phyloP scores from a whole-genome alignment of 2,113 vertebrate genomes.

The Nanger granti region DNA sequence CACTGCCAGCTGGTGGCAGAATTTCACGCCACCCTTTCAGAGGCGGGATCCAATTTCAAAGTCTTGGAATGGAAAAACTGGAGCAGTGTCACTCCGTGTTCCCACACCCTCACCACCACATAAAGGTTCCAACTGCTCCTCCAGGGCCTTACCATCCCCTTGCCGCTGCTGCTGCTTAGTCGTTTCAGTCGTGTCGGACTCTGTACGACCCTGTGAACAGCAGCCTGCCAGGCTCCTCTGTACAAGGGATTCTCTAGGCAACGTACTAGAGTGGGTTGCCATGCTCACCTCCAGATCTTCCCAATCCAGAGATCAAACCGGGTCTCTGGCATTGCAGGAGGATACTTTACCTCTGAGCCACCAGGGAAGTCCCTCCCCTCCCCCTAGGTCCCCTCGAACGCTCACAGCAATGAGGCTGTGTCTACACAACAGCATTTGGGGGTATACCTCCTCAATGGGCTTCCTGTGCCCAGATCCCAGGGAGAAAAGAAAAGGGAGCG shows the following conservation, averaged over 20 bases:
- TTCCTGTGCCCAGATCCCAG: not conserved
- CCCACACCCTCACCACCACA: not conserved
- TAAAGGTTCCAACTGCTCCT: not conserved
- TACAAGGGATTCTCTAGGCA: not conserved
- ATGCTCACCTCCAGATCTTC: not conserved
- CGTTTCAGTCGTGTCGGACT: not conserved
- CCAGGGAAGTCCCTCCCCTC: not conserved
- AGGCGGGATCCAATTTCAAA: not conserved
- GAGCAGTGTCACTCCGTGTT: rapidly evolving
- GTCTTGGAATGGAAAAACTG: too few species aligned
- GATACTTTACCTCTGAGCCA: not conserved
- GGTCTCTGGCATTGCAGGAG: not conserved
- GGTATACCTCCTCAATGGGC: rapidly evolving
- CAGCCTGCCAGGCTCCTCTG: not conserved
- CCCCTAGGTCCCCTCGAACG: rapidly evolving
- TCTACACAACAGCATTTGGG: not conserved
- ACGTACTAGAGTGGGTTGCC: not conserved
- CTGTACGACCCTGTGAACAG: not conserved
- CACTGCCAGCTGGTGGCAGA: slow-evolving; percentile 28
- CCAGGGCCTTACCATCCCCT: not conserved
- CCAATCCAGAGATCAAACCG: not conserved
- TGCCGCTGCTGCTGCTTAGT: not conserved
- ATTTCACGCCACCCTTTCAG: not conserved
- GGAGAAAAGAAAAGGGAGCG: not conserved
- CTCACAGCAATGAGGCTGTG: not conserved